Evolutionary conservation across 2,888 invertebrate species (phyloP).

Genomic region (Hypomecis punctinalis): DNA sequence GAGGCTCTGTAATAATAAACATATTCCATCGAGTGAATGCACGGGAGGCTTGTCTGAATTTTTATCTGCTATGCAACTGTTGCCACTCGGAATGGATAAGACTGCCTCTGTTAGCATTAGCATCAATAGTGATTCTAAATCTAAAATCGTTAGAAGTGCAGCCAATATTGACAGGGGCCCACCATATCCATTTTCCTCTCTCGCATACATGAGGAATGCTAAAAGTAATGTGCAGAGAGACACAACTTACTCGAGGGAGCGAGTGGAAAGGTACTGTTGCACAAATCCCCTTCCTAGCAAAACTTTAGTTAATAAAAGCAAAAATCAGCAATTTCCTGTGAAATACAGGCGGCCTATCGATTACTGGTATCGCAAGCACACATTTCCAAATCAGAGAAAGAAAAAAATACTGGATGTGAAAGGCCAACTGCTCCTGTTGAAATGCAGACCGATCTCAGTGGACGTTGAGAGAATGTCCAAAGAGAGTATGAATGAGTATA

Average conservation of each 20-base stretch:
- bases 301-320: constrained; percentile 69
- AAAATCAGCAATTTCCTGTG: constrained; percentile 72
- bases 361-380: constrained; percentile 75
- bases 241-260: constrained; percentile 67
- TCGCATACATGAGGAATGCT: constrained; percentile 72
- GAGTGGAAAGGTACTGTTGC: constrained; percentile 78
- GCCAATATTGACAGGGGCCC: constrained; percentile 73
- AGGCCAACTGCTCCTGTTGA: constrained; percentile 78
- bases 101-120: constrained; percentile 42
- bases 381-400: constrained; percentile 74
- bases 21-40: constrained; percentile 54
- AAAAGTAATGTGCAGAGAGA: constrained; percentile 68
- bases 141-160: constrained; percentile 66
- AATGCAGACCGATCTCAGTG: constrained; percentile 80
- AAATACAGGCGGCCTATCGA: constrained; percentile 76
- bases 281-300: constrained; percentile 61
- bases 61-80: constrained; percentile 71
- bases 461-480: constrained; percentile 72
- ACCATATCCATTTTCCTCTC: constrained; percentile 79
- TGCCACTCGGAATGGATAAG: constrained; percentile 52
- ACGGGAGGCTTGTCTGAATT: constrained; percentile 70
- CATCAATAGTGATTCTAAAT: constrained; percentile 52
- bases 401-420: constrained; percentile 74
- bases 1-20: constrained; percentile 75
- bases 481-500: constrained; percentile 73